Percentiles rank a stretch among this genome's conserved stretches.
These are phyloP conservation scores for Luperina testacea DNA, from an alignment of 2,888 invertebrate species.

Conservation along the genomic window DNA sequence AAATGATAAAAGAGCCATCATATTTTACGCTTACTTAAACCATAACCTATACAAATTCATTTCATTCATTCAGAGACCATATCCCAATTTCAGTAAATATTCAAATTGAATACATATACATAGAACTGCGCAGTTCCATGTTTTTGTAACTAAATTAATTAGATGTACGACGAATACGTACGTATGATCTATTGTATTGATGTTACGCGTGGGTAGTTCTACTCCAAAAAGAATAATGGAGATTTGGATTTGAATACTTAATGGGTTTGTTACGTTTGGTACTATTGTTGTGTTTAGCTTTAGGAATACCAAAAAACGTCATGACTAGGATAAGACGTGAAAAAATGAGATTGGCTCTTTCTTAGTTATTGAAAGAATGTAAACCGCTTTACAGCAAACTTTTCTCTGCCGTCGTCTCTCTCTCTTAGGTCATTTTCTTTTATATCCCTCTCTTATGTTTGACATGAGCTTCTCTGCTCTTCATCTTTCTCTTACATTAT, in stretches of 20 bases:
- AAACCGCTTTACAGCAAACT: neutral
- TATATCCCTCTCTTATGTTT: neutral
- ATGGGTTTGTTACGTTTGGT: conserved; percentile 7
- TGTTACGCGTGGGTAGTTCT: conserved; percentile 36
- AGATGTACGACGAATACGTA: conserved; percentile 9
- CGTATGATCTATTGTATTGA: conserved; percentile 43
- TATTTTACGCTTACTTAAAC: neutral
- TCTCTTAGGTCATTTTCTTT: neutral
- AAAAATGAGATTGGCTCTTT: neutral
- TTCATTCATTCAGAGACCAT: too few relatives aligned
- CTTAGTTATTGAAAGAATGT: neutral
- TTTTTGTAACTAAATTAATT: conserved; percentile 48
- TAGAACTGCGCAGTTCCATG: conserved; percentile 46
- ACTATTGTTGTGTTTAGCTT: conserved; percentile 4
- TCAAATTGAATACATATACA: conserved; percentile 3
- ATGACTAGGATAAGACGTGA: too few relatives aligned
- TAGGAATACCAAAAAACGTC: neutral
- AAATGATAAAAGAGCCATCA: neutral
- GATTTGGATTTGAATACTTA: conserved; percentile 41
- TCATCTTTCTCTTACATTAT: too few relatives aligned
- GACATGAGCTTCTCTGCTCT: neutral
- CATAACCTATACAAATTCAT: neutral
- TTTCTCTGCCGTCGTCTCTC: neutral
- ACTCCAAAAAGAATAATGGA: conserved; percentile 22
- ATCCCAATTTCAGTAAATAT: conserved; percentile 11